Evolutionary conservation across 2,797 vertebrate species (phyloP).

Genomic region (Lerista edwardsae): DNA sequence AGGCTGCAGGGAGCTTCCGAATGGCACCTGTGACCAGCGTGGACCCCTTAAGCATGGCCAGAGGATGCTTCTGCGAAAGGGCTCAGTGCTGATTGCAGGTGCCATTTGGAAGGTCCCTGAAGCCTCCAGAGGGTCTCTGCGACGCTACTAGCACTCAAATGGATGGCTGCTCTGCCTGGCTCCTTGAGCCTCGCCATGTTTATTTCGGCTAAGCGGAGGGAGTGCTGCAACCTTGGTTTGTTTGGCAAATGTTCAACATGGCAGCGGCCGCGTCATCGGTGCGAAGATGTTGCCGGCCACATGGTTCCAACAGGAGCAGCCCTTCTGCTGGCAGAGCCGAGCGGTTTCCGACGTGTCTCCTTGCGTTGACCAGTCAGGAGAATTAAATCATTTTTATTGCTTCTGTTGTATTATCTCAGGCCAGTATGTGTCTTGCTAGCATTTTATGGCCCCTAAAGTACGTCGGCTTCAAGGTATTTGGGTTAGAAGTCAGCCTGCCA

Average conservation of each 20-base stretch:
- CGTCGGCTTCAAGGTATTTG: slow-evolving; percentile 53
- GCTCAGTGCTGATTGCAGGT: no score
- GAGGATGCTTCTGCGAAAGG: no score
- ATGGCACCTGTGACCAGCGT: no score
- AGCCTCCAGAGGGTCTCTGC: no score
- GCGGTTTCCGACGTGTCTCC: slow-evolving; percentile 15
- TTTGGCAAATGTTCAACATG: slow-evolving; percentile 4
- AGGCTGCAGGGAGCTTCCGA: no score
- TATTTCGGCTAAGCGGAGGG: slow-evolving; percentile 19
- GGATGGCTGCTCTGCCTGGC: slow-evolving; percentile 3
- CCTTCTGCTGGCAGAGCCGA: slow-evolving; percentile 14
- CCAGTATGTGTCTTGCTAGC: slow-evolving; percentile 31
- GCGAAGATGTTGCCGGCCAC: background rate
- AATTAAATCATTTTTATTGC: slow-evolving; percentile 53
- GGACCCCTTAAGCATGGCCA: no score
- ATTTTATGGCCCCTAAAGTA: slow-evolving; percentile 42
- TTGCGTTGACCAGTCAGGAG: slow-evolving; percentile 15
- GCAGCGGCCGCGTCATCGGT: background rate
- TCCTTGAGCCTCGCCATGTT: background rate
- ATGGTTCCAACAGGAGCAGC: background rate
- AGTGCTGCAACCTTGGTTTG: slow-evolving; percentile 13
- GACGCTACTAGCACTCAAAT: no score
- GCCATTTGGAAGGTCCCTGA: no score
- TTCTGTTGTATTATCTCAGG: slow-evolving; percentile 37
- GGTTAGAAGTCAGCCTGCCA: slow-evolving; percentile 35